These are phyloP conservation scores for Trididemnum nubilum DNA, from an alignment of 23 tunicate species.

Conservation along the genomic window DNA sequence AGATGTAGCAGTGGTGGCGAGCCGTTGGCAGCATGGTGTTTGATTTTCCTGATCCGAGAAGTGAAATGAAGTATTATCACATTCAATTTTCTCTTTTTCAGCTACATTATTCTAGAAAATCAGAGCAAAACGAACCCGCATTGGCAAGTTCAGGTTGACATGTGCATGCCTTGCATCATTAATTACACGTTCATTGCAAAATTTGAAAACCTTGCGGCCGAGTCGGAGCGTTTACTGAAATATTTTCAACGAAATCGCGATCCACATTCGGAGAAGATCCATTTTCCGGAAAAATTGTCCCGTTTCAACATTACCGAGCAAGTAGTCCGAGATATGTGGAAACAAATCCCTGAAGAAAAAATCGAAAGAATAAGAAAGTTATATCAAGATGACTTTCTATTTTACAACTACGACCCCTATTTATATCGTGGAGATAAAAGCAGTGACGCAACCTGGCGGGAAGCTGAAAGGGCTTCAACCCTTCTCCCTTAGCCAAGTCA, in stretches of 20 bases:
- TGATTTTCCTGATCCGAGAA: too few relatives aligned
- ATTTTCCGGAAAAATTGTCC: neutral
- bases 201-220: neutral
- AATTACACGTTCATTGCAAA: neutral
- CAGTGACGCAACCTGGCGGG: too few relatives aligned
- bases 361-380: neutral
- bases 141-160: neutral
- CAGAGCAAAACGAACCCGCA: neutral
- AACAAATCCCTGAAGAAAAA: neutral
- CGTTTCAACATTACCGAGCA: neutral
- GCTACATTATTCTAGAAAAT: neutral
- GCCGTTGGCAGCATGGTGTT: too few relatives aligned
- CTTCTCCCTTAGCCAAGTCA: too few relatives aligned
- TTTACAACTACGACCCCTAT: neutral
- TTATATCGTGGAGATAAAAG: neutral
- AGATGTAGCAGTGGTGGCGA: too few relatives aligned
- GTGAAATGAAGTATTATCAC: too few relatives aligned
- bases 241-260: neutral
- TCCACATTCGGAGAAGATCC: neutral
- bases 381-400: neutral
- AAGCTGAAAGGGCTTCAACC: too few relatives aligned
- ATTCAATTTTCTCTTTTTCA: too few relatives aligned
- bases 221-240: neutral
- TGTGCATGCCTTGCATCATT: neutral
- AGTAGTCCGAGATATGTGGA: neutral